Evolutionary conservation across 2,113 vertebrate genomes (phyloP), one percentile per base, ranked within the genome.

Genomic region (Columba livia): DNA sequence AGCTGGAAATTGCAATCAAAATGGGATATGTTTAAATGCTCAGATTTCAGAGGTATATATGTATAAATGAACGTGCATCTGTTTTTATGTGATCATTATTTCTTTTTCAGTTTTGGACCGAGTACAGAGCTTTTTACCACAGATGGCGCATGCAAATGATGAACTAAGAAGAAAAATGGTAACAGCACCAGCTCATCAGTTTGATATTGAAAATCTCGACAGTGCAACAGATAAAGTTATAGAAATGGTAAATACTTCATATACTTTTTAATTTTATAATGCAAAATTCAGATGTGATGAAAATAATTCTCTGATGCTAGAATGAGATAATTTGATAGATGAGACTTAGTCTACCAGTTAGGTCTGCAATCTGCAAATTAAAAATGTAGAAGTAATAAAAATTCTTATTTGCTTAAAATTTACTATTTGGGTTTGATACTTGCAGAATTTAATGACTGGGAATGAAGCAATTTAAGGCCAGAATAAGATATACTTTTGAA

Each of bases 61-160:
- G 2, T 78, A 29, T 77, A 56, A 72, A 57, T 5, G 44, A 72
- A 38, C 15, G 4, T 34, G 38, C 15, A 28, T 70, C 26, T 60
- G 11, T 85, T 79, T 70, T 18, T 69, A 6, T 34, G 7, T 75
- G 36, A 58, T 85, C 61, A 64, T 91, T 88, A 82, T 94, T 21
- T 91, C 70, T 90, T 74, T 88, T 74, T 74, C 92, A 99, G 99
- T 99, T 53, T 90, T 99, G 86, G 98, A 99, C 66, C 97, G 97
- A 92, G 97, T 99, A 29, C 99, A 99, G 97, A 98, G 74, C 91
- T 99, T 99, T 92, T 96, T 99, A 65, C 99, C 99, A 29, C 98
- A 98, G 94, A 98, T 99, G 96, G 99, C 99, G 1, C 97, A 97
- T 58, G 99, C 99, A 81, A 99, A 99, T 32, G 97, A 98, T 87